Base-by-base conservation (phyloP, 2,888 invertebrate species). In the Cataglyphis altisquamis region DNA sequence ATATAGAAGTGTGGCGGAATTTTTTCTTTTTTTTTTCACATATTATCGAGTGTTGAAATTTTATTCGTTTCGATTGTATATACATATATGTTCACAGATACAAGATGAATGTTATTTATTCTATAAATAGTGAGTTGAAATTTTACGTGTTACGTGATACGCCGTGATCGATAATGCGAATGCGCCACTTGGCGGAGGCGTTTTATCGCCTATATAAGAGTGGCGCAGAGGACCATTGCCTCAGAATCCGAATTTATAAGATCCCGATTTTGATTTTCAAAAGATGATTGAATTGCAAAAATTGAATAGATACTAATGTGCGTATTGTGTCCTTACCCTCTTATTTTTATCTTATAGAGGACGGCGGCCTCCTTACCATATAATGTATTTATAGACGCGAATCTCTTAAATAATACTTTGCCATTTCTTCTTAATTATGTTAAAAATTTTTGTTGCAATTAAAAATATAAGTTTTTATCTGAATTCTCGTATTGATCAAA, bases 131-230 rank as follows among this genome's bases (percentile, higher is more conserved):
- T 29, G 12, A 41, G 32, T 68, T 29, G n/a, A 48, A 39, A 1
- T 72, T 72, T 72, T 18, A 36, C n/a, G 4, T 62, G 57, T 39
- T 39, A 57, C n/a, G 15, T 21, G 45, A 62, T 32, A 45, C 60
- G 5, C 9, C 29, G 25, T 32, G 62, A 74, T 74, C 73, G n/a
- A 62, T 62, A 74, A 74, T 18, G 55, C 36, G 57, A 15, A 41
- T n/a, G 21, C 63, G 63, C 10, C n/a, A 18, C 18, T 25, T 25
- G 25, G 18, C 18, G 25, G 72, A 21, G 21, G 18, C 39, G 25
- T 36, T 72, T 55, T 10, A 72, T 72, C 29, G 4, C 18, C 39
- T 55, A 52, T 48, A 48, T 48, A 18, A 48, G 48, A n/a, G 18
- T 8, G 8, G 48, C 48, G n/a, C 45, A n/a, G 48, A 18, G 21